Evolutionary conservation across 2,113 vertebrate genomes (phyloP).

Genomic region (Neolamprologus caudopunctatus): DNA sequence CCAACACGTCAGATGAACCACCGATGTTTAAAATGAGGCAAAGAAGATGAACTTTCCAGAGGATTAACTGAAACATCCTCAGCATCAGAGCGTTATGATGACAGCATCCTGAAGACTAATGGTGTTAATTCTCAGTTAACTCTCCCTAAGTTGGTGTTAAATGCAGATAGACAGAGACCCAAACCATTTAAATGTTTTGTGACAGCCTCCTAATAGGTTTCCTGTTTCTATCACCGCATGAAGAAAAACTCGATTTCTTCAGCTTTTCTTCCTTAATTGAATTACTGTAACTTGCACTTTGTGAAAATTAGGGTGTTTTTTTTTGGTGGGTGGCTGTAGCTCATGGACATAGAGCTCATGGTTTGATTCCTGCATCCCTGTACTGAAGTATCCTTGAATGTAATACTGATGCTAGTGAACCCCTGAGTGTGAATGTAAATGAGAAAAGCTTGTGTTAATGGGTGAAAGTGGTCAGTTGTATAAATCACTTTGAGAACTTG

Average conservation of each 20-base stretch:
- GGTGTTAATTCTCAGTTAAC: not conserved
- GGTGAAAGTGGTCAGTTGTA: not conserved
- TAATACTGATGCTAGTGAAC: not conserved
- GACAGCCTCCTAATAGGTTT: not conserved
- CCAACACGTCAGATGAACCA: not conserved
- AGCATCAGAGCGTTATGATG: not conserved
- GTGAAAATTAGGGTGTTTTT: accelerated
- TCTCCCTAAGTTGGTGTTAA: not conserved
- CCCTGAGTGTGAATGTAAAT: not conserved
- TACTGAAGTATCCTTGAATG: not conserved
- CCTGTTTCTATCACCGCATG: accelerated
- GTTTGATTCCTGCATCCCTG: not conserved
- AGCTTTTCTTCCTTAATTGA: accelerated
- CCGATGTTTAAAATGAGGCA: accelerated
- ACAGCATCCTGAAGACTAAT: not conserved
- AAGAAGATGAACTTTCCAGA: not conserved
- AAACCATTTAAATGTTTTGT: not conserved
- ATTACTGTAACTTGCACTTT: accelerated
- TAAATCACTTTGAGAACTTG: not conserved
- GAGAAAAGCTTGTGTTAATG: not conserved
- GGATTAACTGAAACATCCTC: not conserved
- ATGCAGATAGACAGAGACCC: not conserved
- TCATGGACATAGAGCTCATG: not conserved
- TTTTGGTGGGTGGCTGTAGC: not conserved
- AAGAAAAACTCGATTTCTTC: accelerated